Conservation (phyloP, 2,797 vertebrate species). For the Darevskia nairensis region DNA sequence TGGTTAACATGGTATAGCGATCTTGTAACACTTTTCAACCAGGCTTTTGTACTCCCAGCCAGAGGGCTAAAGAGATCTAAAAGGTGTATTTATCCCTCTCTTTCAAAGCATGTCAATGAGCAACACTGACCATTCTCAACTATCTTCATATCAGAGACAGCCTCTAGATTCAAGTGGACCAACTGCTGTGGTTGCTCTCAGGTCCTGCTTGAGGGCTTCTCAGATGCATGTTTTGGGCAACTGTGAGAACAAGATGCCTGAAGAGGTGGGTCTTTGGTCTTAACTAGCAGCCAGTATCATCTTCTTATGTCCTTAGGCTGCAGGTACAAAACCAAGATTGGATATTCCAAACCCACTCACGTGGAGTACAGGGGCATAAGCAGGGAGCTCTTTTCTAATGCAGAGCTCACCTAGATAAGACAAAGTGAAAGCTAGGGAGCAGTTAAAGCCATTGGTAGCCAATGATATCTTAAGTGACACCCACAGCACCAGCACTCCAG, state of each 20-base stretch:
- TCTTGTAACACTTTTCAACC: neutral
- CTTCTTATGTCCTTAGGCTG: neutral
- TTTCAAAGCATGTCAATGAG: too few relatives aligned
- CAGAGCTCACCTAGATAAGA: neutral
- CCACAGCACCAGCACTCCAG: neutral
- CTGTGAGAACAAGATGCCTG: too few relatives aligned
- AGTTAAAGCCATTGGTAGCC: neutral
- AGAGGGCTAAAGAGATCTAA: neutral
- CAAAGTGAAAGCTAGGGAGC: neutral
- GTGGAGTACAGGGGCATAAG: neutral
- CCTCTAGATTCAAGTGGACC: too few relatives aligned
- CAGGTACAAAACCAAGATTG: neutral
- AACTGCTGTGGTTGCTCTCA: too few relatives aligned
- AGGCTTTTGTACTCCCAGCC: neutral
- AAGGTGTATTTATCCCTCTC: neutral
- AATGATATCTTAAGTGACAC: neutral
- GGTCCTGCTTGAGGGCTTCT: too few relatives aligned
- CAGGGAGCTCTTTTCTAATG: neutral
- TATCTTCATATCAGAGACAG: too few relatives aligned
- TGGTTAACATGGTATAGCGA: neutral
- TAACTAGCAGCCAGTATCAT: too few relatives aligned
- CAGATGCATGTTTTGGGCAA: too few relatives aligned
- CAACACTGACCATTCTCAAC: too few relatives aligned
- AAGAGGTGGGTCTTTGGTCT: too few relatives aligned
- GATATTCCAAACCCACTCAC: neutral